Evolutionary conservation across 2,113 vertebrate genomes (phyloP), one percentile per base, ranked within the genome.

Genomic region (Crotalus helleri): DNA sequence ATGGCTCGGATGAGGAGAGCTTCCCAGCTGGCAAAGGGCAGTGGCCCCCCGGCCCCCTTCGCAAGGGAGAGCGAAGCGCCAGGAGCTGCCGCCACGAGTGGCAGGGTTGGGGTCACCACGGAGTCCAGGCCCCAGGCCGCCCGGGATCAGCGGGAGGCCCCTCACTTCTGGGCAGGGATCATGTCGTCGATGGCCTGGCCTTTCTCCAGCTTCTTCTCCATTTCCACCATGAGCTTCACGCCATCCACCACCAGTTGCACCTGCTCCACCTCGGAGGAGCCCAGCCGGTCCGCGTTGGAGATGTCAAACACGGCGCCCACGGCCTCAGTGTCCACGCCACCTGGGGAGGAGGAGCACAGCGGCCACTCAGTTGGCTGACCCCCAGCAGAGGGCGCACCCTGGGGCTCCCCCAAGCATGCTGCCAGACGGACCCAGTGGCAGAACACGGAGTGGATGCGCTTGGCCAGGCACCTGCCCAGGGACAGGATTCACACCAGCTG

Each of bases 171-270:
- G 90, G 99, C 99, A 0, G 99, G 99, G 96, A 99, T 98, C 98
- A 99, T 99, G 98, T 97, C 98, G 69, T 99, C 99, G 11, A 99
- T 99, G 95, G 98, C 17, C 95, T 98, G 98, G 91, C 98, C 98
- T 97, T 99, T 99, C 96, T 99, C 99, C 90, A 99, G 98, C 94
- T 98, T 98, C 98, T 99, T 99, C 98, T 99, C 99, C 99, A 99
- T 99, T 97, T 99, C 99, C 89, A 99, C 96, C 99, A 99, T 99
- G 94, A 99, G 98, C 97, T 99, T 99, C 94, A 99, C 99, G 0
- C 99, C 99, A 4, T 99, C 99, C 11, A 99, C 99, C 97, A 99
- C 99, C 98, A 99, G 95, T 98, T 99, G 99, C 93, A 99, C 99
- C 97, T 99, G 99, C 0, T 98, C 91, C 26, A 99, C 99, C 98